phyloP scores from a whole-genome alignment of 2,113 vertebrate species.

The Lates calcarifer region DNA sequence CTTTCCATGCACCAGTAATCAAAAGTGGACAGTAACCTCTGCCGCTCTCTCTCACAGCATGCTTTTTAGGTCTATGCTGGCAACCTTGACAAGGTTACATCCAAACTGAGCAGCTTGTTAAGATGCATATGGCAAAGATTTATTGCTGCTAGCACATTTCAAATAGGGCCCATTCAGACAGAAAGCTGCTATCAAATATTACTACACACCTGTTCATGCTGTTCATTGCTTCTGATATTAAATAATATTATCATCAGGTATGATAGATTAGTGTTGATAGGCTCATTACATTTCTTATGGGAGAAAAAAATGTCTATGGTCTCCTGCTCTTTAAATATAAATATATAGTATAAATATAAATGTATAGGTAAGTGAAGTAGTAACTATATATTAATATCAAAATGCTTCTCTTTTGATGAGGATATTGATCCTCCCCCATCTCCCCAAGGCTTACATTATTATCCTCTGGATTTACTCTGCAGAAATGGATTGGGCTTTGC shows the following conservation, averaged over 20 bases:
- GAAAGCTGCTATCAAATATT: constrained; percentile 50
- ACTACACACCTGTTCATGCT: constrained; percentile 56
- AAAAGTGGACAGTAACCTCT: constrained; percentile 66
- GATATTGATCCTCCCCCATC: constrained; percentile 71
- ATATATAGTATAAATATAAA: background rate
- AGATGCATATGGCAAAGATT: constrained; percentile 49
- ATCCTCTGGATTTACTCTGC: constrained; percentile 75
- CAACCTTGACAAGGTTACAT: constrained; percentile 74
- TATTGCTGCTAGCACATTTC: constrained; percentile 39
- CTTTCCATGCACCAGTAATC: constrained; percentile 60
- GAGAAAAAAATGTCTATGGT: constrained; percentile 12
- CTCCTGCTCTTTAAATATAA: constrained; percentile 37
- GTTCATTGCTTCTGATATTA: constrained; percentile 46
- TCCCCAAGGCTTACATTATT: constrained; percentile 68
- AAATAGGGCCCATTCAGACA: constrained; percentile 33
- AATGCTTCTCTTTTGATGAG: constrained; percentile 65
- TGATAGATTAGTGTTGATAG: constrained; percentile 39
- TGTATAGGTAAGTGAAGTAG: constrained; percentile 30
- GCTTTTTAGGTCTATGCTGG: constrained; percentile 40
- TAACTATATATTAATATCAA: constrained; percentile 61
- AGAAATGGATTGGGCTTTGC: constrained; percentile 73
- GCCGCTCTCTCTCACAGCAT: constrained; percentile 20
- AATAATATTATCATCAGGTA: constrained; percentile 44
- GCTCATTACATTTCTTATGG: constrained; percentile 16
- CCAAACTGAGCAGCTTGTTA: constrained; percentile 70